Base-by-base conservation (phyloP, 2,888 invertebrate genomes). In the Drosophila histrio region DNA sequence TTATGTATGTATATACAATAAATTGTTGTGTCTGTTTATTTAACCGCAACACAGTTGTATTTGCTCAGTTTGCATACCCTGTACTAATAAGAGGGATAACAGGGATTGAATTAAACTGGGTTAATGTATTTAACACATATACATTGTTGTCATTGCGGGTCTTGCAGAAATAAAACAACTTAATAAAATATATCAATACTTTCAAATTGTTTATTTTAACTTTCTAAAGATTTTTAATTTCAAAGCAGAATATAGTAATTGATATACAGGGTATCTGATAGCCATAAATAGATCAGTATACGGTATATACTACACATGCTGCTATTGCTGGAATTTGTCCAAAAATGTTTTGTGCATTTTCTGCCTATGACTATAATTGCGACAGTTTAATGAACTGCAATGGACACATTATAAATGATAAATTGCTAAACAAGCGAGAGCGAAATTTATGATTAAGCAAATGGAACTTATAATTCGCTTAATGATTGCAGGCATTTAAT, bases 391-490 rank as follows among this genome's bases (percentile, higher is more conserved):
- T 79, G 56, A 77, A 71, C 50, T 46, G 50, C 47, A 71, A 59
- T 63, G 60, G 47, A 19, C 54, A 71, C 67, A 77, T 74, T 68
- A 65, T 44, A 79, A 72, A 66, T 66, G 64, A 62, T 50, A 64
- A 63, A 72, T 63, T 64, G 44, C 44, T 34, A 19, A 44, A 39
- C 58, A 49, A 26, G 39, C 39, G 32, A 54, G 59, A 63, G 64
- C 36, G 26, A 64, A 69, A 59, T 61, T 44, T 56, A 49, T 59
- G 63, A 69, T 46, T 32, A 47, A 19, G 34, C 60, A 47, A 63
- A 52, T 56, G 53, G 13, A 60, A 60, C 32, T 57, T 66, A 21
- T 41, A 72, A 60, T 79, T 59, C 28, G 36, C 57, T 72, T 65
- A 64, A 65, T 60, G 54, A 54, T 60, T 62, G 56, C 44, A 38